Evolutionary conservation across 1,140 invertebrate species (phyloP), one percentile per base, ranked within the genome.

Genomic region (Drosophila nasuta): DNA sequence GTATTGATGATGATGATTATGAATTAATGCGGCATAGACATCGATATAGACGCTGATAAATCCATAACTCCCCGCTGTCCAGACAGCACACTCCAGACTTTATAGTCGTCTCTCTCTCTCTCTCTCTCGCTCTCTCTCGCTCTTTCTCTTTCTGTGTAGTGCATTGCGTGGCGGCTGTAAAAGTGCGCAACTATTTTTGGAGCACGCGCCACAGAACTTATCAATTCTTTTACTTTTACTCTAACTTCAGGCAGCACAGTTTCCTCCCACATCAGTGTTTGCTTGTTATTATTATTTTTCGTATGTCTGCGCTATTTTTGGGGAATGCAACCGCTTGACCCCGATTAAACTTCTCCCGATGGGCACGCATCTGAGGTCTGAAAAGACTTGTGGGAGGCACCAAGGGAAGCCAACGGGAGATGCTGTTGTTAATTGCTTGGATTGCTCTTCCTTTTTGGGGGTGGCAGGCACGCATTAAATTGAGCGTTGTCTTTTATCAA

Each of bases 311-410:
- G 70, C 82, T 86, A 86, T 87, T 86, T 86, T 87, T 54, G 35
- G 62, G 17, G 63, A 83, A 88, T 77, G 85, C 77, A 88, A 89
- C 73, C 83, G 83, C 77, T 83, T 88, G 83, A 89, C 83, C 83
- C 83, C 85, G 81, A 83, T 88, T 89, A 81, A 85, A 85, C 81
- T 56, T 66, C 25, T 57, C 74, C 74, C 74, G 51, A 80, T 73
- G 77, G 66, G 59, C 28, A 64, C 52, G 46, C 51, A 17, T 13
- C 30, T 7, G n/a, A 28, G 3, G 8, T 30, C 20, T 17, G 25
- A 10, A 10, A 15, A 17, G n/a, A 13, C 2, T 13, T 5, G 17
- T 17, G 28, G 11, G 15, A 25, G 41, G 11, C 0, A 30, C 20
- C 20, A 25, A 25, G 6, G 28, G 13, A 10, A 35, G 28, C 1